Conservation (phyloP, 2,797 vertebrate species). For the Oryzias dopingdopingensis region DNA sequence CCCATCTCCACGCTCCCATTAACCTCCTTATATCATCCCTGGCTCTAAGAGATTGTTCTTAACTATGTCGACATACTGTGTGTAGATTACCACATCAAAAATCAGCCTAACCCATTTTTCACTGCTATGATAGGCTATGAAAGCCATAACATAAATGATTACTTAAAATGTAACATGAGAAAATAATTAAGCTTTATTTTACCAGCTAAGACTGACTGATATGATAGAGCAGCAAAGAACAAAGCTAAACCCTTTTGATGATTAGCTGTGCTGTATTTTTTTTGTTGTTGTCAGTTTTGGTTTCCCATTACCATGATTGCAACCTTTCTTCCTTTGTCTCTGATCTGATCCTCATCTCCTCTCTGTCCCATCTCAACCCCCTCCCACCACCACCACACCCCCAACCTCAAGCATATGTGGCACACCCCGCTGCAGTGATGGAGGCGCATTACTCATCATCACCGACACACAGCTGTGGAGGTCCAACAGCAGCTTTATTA, state of each 20-base stretch:
- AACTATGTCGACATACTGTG: no score
- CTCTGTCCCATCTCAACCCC: not conserved
- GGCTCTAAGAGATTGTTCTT: constrained; percentile 22
- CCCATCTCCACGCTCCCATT: constrained; percentile 40
- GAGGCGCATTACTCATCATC: constrained; percentile 73
- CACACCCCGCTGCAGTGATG: constrained; percentile 67
- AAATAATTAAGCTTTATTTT: constrained; percentile 41
- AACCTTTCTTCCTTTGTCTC: constrained; percentile 10
- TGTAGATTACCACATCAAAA: no score
- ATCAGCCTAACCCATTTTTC: constrained; percentile 21
- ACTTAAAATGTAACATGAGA: constrained; percentile 49
- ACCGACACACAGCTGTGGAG: constrained; percentile 61
- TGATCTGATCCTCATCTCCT: constrained; percentile 15
- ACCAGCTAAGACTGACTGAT: constrained; percentile 25
- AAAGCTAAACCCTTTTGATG: not conserved
- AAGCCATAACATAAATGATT: constrained; percentile 36
- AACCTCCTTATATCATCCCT: constrained; percentile 35
- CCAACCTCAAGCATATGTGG: constrained; percentile 42
- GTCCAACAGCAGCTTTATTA: constrained; percentile 41
- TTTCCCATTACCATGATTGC: not conserved
- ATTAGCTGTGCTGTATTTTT: not conserved
- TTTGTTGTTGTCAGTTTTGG: not conserved
- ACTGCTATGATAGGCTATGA: constrained; percentile 27
- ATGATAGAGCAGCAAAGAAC: constrained; percentile 6
- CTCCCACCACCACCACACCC: no score